Percentiles rank a stretch among this genome's conserved stretches.
phyloP scores from a whole-genome alignment of 2,113 vertebrate genomes.

The Aptenodytes patagonicus region DNA sequence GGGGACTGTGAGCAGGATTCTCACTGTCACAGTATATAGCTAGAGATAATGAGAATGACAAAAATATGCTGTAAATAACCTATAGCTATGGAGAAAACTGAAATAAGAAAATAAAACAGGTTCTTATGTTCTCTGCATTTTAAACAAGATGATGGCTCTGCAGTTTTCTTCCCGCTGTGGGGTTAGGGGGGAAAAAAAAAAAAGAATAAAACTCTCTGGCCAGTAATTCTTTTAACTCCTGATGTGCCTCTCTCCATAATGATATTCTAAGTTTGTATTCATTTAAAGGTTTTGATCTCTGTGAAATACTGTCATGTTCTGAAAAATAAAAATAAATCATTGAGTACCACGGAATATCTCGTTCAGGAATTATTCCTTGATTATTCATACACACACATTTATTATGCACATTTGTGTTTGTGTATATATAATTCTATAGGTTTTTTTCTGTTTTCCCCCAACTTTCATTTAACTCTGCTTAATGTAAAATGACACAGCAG shows the following conservation, averaged over 20 bases:
- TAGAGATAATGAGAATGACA: background rate
- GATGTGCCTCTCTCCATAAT: background rate
- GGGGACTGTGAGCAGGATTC: background rate
- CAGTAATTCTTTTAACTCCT: background rate
- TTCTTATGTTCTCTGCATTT: background rate
- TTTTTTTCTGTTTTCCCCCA: background rate
- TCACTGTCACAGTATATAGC: background rate
- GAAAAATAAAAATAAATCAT: background rate
- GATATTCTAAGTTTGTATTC: background rate
- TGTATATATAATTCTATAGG: background rate
- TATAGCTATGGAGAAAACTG: background rate
- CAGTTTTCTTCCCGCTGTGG: background rate
- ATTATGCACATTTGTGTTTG: accelerated
- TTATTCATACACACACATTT: background rate
- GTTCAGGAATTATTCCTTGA: background rate
- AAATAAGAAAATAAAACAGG: slow-evolving; percentile 11
- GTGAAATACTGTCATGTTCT: background rate
- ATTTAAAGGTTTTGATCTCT: background rate
- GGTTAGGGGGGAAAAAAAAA: background rate
- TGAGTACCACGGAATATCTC: background rate
- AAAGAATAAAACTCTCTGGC: background rate
- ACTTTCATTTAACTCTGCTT: background rate
- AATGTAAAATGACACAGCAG: background rate
- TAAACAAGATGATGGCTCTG: background rate
- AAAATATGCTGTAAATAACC: background rate